A percentile compares a stretch with the other conserved stretches of the same genome.
These are phyloP conservation scores for Spermophilus dauricus DNA, from an alignment of 2,113 vertebrate genomes.

Conservation along the genomic window DNA sequence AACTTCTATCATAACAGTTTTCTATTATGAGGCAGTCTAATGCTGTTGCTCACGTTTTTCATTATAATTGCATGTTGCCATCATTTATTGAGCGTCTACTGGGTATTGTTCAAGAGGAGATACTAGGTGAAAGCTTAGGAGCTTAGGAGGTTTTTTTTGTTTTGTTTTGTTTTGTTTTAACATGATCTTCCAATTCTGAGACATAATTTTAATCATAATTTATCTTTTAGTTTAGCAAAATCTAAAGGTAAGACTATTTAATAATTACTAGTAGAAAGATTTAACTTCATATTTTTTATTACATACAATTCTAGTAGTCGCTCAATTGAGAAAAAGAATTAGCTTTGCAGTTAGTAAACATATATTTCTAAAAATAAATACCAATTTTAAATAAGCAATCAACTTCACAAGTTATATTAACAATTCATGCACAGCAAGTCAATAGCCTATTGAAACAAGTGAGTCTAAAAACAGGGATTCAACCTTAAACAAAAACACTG, in stretches of 20 bases:
- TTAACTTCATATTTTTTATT: conserved; percentile 36
- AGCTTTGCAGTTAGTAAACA: neutral
- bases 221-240: conserved; percentile 34
- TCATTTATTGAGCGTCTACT: conserved; percentile 51
- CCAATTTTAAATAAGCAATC: conserved; percentile 33
- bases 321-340: conserved; percentile 67
- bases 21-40: conserved; percentile 64
- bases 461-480: conserved; percentile 6
- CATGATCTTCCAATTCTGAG: conserved; percentile 31
- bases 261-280: neutral
- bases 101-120: neutral
- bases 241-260: conserved; percentile 27
- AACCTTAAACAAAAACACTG: conserved; percentile 13
- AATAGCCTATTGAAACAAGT: neutral
- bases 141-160: neutral
- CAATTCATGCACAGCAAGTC: conserved; percentile 45
- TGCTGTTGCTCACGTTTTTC: neutral
- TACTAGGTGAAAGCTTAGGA: neutral
- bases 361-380: conserved; percentile 59
- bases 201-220: neutral
- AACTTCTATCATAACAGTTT: conserved; percentile 76
- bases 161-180: neutral
- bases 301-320: conserved; percentile 53
- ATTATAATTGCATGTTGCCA: neutral
- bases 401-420: conserved; percentile 43